Percentiles rank a stretch among this genome's conserved stretches.
These are phyloP conservation scores for Gryllus bimaculatus DNA, from an alignment of 1,140 invertebrate genomes.

Conservation along the genomic window DNA sequence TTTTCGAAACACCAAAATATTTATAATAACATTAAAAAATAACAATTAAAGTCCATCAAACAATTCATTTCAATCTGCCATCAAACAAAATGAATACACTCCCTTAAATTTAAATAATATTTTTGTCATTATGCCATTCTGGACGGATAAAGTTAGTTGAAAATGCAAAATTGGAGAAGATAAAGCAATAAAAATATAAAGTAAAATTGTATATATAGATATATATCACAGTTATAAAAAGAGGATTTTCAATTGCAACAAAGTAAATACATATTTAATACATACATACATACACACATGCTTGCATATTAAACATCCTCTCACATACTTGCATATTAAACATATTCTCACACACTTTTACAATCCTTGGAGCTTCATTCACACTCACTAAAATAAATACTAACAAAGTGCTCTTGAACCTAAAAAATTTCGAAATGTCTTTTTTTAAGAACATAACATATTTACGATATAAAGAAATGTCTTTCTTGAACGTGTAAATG, in stretches of 20 bases:
- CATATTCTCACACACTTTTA: neutral
- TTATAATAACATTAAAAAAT: no score
- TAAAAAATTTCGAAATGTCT: neutral
- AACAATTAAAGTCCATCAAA: no score
- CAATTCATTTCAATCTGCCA: no score
- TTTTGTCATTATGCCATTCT: neutral
- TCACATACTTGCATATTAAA: neutral
- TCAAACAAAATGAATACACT: no score
- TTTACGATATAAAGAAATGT: neutral
- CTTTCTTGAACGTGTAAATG: no score
- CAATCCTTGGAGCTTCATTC: neutral
- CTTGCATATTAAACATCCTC: neutral
- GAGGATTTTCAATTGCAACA: neutral
- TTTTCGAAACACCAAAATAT: no score
- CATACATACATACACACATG: neutral
- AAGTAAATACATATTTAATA: neutral
- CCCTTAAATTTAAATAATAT: neutral
- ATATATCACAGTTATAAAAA: conserved; percentile 1
- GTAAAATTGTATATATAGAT: neutral
- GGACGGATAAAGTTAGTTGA: neutral
- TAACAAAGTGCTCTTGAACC: neutral
- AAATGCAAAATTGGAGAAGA: neutral
- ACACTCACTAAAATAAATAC: neutral
- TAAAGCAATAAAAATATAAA: neutral
- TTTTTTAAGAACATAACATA: neutral